These are phyloP conservation scores for Ischnura elegans DNA, from an alignment of 2,888 invertebrate genomes.

Conservation along the genomic window DNA sequence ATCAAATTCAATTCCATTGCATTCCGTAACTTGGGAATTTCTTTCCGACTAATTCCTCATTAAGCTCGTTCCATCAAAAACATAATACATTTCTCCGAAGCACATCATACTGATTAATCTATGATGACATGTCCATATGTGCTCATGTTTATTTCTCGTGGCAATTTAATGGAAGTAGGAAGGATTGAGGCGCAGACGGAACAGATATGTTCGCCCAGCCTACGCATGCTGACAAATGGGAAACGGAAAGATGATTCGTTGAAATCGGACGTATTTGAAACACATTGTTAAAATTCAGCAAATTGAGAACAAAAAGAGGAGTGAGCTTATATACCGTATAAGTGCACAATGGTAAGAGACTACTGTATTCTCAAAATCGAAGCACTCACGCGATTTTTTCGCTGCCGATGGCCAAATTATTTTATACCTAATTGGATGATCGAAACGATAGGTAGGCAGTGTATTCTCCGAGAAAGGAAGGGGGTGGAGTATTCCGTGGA, in stretches of 20 bases:
- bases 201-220: neutral
- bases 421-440: slow-evolving; percentile 7
- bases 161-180: neutral
- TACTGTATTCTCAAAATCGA: neutral
- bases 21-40: too few species aligned
- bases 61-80: too few species aligned
- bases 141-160: neutral
- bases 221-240: neutral
- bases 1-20: too few species aligned
- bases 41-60: too few species aligned
- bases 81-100: too few species aligned
- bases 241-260: neutral
- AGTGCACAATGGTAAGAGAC: neutral
- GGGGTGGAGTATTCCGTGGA: neutral
- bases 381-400: neutral
- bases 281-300: neutral
- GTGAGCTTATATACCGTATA: neutral
- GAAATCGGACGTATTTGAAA: neutral
- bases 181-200: neutral
- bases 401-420: neutral
- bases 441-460: neutral
- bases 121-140: too few species aligned
- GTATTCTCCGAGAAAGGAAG: neutral
- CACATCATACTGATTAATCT: too few species aligned
- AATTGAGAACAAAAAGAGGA: neutral